Evolutionary conservation across 2,797 vertebrate genomes (phyloP), one percentile per base, ranked within the genome.

Genomic region (Tympanoctomys barrerae): DNA sequence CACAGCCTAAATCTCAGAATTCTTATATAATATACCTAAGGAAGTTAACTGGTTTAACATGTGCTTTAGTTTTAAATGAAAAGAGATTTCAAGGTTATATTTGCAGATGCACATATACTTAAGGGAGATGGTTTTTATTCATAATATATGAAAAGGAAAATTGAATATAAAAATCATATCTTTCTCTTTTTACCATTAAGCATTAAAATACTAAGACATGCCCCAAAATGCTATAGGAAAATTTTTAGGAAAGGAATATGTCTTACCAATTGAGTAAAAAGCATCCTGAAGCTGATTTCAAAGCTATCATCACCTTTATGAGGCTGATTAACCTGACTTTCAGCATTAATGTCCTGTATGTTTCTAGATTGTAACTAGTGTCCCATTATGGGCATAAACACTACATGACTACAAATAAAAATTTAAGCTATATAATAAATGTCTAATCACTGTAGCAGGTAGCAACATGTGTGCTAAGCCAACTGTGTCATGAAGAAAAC

Each of bases 311-410:
- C 64, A 87, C 71, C 78, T 94, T 87, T 59, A 89, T 75, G 73
- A 70, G 70, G 91, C 90, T 94, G 78, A 79, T 82, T 95, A 94
- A 92, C 78, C 66, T 93, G 87, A 77, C 92, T 92, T 94, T 83
- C 59, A 82, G 36, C 92, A 81, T 71, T 70, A 84, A 81, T 24
- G 66, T 92, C 78, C 87, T 42, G 1, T 77, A 86, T 79, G 92
- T 94, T 94, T 94, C 64, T 24, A 96, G 90, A 84, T 52, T 94
- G 83, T 81, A 89, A 84, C 93, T 91, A 95, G 42, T 84, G 95
- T 93, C 61, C 66, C 71, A 92, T 68, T 70, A 91, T 70, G 57
- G 82, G 36, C 89, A 91, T 94, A 93, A 94, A 94, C 7, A 77
- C 59, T 73, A 49, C 46, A 81, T 73, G 83, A 91, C 83, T 73